A percentile compares a stretch with the other conserved stretches of the same genome.
Conservation (phyloP, 2,888 invertebrate species). For the Syrista parreyssii region DNA sequence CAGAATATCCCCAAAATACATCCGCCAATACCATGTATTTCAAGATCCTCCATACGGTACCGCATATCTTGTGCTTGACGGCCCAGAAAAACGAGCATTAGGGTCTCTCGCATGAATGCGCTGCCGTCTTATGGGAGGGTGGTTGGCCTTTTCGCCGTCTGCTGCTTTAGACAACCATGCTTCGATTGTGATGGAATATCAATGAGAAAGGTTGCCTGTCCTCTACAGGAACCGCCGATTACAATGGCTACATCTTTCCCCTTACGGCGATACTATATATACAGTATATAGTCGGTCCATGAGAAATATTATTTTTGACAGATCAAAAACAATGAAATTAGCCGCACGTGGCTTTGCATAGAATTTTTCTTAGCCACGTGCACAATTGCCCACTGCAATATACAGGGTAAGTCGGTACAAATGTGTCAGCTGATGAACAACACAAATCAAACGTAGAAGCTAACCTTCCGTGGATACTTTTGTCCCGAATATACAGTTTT, state of each 20-base stretch:
- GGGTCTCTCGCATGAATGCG: constrained; percentile 39
- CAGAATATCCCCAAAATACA: neutral
- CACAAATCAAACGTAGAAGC: no score
- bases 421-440: no score
- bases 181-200: constrained; percentile 1
- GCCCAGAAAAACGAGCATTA: constrained; percentile 51
- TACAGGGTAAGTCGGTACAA: no score
- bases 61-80: constrained; percentile 37
- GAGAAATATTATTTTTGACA: neutral
- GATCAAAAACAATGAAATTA: neutral
- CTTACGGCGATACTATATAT: neutral
- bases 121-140: neutral
- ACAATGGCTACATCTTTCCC: neutral
- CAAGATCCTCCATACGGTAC: neutral
- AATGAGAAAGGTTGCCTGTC: neutral
- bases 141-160: neutral
- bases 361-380: neutral
- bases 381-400: no score
- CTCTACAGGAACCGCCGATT: neutral
- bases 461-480: no score
- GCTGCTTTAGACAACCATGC: neutral
- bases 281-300: neutral
- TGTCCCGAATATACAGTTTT: no score
- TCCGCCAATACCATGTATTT: neutral
- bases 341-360: neutral